Evolutionary conservation across 1,140 invertebrate genomes (phyloP), one percentile per base, ranked within the genome.

Genomic region (Branchinecta lynchi): DNA sequence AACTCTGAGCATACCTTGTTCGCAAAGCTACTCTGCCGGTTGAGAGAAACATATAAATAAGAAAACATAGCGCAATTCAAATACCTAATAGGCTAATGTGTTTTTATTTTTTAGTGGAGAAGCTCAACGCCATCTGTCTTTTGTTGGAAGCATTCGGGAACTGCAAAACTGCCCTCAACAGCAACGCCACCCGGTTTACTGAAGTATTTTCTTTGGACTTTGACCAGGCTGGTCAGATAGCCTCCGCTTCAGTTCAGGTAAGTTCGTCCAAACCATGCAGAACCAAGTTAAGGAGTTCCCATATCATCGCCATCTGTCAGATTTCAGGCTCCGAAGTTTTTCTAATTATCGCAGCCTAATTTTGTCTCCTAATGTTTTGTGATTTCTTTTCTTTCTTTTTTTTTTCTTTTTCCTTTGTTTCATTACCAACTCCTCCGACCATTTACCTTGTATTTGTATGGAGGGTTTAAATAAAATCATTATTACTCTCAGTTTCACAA

Each of bases 121-220:
- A 92, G 74, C 79, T 96, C 44, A 87, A 87, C 74, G 87, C 90
- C 1, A 83, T 92, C 7, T 88, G 87, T 75, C 88, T 86, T 0
- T 82, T 96, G 17, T 79, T 96, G 68, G 92, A 97, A 76, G 85
- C 89, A 2, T 96, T 96, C 80, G 92, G 92, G 66, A 93, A 92
- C 76, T 87, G 88, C 76, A 82, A 84, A 74, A 92, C 90, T 3
- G 81, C 85, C 51, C 82, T 90, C 75, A 92, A 93, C 76, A 83
- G 83, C 7, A 92, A 93, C 80, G 89, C 92, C 7, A 92, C 92
- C 0, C 82, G 92, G 67, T 93, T 90, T 77, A 89, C 92, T 3
- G 89, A 93, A 74, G 81, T 96, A 45, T 88, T 92, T 71, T 90
- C 89, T 66, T 78, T 98, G 66, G 92, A 96, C 76, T 94, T 95